Base-by-base conservation (phyloP, 2,797 vertebrate species). In the Eremophila alpestris region DNA sequence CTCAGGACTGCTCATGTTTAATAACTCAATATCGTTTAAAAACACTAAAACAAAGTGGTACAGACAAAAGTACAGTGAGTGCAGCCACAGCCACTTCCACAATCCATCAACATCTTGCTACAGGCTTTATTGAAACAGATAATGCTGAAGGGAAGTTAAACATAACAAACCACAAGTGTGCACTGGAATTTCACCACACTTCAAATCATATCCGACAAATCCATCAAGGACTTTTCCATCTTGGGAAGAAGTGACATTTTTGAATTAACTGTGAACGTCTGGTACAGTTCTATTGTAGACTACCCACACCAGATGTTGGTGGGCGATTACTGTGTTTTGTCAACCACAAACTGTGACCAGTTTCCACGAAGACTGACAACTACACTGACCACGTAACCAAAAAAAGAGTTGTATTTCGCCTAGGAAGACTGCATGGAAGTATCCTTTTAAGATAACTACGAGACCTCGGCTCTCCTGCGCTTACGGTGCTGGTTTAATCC, bases 121-220 rank as follows among this genome's bases (percentile, higher is more conserved):
- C 5, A 58, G 8, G 10, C 14, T 45, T 77, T 67, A 48, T 0
- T 63, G 54, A 81, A 78, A 75, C 2, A 40, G 27, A 17, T 16
- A 89, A 52, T 13, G 46, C 3, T n/a, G 13, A 58, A 49, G 38
- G n/a, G 34, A 91, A 83, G 20, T 38, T 46, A 90, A 43, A 3
- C 46, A 10, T 16, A 77, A 70, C 1, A 5, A 84, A 65, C 7
- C 23, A 52, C 8, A 60, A 40, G 21, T 1, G 4, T 0, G 4
- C 74, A 58, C 23, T 5, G 68, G 7, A 58, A 89, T 64, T 87
- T 38, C 58, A 75, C 9, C 43, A n/a, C 11, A 15, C 30, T 80
- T 80, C 49, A 77, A 70, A 56, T 17, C 46, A 1, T 3, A 65
- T 10, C 15, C 0, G 1, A 41, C 41, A 79, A 69, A 60, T 69